phyloP scores from a whole-genome alignment of 2,888 invertebrate species.

The Oegoconia quadripuncta region DNA sequence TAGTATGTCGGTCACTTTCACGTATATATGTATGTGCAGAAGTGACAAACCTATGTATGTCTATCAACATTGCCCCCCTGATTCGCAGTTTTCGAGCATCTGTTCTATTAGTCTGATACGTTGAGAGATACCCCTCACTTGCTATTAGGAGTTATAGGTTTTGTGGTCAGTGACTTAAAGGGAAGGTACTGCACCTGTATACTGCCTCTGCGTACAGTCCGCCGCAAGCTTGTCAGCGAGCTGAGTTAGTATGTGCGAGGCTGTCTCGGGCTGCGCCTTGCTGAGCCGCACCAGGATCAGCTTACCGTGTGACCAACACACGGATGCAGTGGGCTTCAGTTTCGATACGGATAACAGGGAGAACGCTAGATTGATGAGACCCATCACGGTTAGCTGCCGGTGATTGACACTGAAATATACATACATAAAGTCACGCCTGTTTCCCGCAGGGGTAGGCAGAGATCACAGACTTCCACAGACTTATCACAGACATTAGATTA shows the following conservation, averaged over 20 bases:
- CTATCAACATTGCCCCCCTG: too few species aligned
- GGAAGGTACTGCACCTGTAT: constrained; percentile 42
- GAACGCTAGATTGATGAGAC: constrained; percentile 61
- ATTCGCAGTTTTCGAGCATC: too few species aligned
- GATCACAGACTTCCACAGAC: too few species aligned
- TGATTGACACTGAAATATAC: constrained; percentile 53
- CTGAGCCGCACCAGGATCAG: constrained; percentile 53
- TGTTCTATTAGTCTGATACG: too few species aligned
- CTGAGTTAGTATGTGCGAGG: constrained; percentile 45
- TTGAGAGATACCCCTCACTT: too few species aligned
- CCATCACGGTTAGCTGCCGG: constrained; percentile 55
- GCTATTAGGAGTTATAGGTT: not conserved
- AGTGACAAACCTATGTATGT: too few species aligned
- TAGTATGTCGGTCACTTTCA: too few species aligned
- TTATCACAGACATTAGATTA: too few species aligned
- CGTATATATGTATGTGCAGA: too few species aligned
- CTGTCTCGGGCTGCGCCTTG: constrained; percentile 56
- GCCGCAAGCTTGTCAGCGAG: constrained; percentile 51
- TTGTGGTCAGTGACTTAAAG: not conserved
- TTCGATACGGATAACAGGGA: constrained; percentile 42
- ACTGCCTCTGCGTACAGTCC: constrained; percentile 42
- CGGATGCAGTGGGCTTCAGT: constrained; percentile 32
- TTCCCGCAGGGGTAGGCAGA: too few species aligned
- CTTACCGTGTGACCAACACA: constrained; percentile 58
- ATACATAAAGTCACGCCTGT: too few species aligned